These are phyloP conservation scores for Lepidurus packardi DNA, from an alignment of 1,140 invertebrate genomes.

Conservation along the genomic window DNA sequence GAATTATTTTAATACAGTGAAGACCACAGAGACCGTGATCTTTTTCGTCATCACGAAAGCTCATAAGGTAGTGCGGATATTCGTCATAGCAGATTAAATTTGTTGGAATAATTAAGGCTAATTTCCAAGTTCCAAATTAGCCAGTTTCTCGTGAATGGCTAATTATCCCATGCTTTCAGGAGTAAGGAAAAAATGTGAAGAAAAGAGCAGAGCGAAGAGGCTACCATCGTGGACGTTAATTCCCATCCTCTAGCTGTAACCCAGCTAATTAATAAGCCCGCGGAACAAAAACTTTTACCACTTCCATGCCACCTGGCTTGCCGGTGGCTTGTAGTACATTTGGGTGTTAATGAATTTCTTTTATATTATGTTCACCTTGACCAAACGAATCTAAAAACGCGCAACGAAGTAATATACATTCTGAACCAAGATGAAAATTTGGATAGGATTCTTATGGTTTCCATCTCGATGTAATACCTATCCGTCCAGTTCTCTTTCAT, in stretches of 20 bases:
- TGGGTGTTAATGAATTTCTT: not conserved
- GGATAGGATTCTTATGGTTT: too few relatives aligned
- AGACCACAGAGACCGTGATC: not conserved
- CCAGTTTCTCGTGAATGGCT: not conserved
- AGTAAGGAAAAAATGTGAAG: too few relatives aligned
- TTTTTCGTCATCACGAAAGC: too few relatives aligned
- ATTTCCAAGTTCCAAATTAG: not conserved
- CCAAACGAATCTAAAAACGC: not conserved
- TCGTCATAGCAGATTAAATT: constrained; percentile 18
- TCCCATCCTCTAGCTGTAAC: not conserved
- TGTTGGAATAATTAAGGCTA: constrained; percentile 6
- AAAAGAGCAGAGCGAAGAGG: too few relatives aligned
- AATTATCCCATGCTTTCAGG: not conserved
- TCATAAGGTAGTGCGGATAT: not conserved
- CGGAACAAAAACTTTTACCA: constrained; percentile 23
- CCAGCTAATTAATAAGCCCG: constrained; percentile 5
- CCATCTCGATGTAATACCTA: too few relatives aligned
- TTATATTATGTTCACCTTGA: not conserved
- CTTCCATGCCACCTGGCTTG: constrained; percentile 6
- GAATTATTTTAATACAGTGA: not conserved
- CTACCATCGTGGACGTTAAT: too few relatives aligned
- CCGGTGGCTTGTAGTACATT: not conserved
- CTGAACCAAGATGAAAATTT: too few relatives aligned
- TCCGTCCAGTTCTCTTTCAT: too few relatives aligned
- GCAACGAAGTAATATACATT: too few relatives aligned